Base-by-base conservation (phyloP, 2,797 vertebrate species). In the Buphagus erythrorhynchus region DNA sequence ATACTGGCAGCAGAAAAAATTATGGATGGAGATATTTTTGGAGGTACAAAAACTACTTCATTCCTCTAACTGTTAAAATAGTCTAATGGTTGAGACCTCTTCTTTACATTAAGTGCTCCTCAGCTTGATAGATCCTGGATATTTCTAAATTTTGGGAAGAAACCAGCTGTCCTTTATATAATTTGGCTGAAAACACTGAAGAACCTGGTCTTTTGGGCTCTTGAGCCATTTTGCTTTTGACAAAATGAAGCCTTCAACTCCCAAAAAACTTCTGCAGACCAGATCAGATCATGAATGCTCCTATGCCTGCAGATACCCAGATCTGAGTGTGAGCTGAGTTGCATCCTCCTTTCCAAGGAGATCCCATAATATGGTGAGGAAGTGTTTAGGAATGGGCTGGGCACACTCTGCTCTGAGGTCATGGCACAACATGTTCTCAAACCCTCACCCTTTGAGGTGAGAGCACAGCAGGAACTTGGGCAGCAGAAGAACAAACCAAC, bases 401-500 rank as follows among this genome's bases (percentile, higher is more conserved):
- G 2, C n/a, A n/a, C 36, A 4, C 73, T 57, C 26, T 38, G 11
- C 17, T 62, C 36, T 5, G 45, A 57, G 65, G 61, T 40, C 68
- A 18, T 4, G 48, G 49, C 61, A 48, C 1, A 1, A 9, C 11
- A 21, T 6, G 13, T 57, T 49, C 68, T 51, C 75, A 75, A 45
- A 81, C 84, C 58, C 45, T 48, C 43, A 35, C n/a, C 38, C 81
- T 86, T 28, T 0, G 8, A 73, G 55, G 49, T 51, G 62, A 88
- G 55, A 94, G 45, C 29, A 33, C 36, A 45, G 45, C 0, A 0
- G 17, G 57, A 94, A 78, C 18, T 67, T 52, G 36, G 62, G 52
- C 90, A 84, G 65, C 68, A 92, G 79, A 88, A 76, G 35, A 16
- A 96, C 19, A 84, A 80, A 80, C 49, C 62, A 66, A 86, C 68